Conservation (phyloP, 2,888 invertebrate species). For the Coenonympha glycerion region DNA sequence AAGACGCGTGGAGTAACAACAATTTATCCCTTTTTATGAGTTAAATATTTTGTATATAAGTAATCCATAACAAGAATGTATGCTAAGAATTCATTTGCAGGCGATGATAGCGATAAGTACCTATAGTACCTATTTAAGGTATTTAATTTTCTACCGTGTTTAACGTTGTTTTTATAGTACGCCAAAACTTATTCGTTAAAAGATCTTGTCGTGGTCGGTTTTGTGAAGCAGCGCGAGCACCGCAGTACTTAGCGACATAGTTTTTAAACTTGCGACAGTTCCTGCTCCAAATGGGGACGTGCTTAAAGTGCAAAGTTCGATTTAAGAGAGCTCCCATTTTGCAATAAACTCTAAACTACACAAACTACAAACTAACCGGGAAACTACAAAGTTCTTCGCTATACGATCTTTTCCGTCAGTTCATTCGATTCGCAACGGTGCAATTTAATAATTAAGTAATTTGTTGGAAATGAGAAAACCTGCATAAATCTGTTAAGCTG, state of each 20-base stretch:
- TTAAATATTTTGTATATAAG: too few species aligned
- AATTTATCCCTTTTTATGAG: too few species aligned
- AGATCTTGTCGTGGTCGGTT: slow-evolving; percentile 1
- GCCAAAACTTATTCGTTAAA: background rate
- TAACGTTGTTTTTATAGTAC: background rate
- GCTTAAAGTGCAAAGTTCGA: slow-evolving; percentile 7
- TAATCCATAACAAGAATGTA: too few species aligned
- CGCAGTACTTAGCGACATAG: slow-evolving; percentile 1
- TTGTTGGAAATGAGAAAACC: too few species aligned
- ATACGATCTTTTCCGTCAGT: background rate
- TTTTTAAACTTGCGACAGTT: slow-evolving; percentile 1
- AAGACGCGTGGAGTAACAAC: too few species aligned
- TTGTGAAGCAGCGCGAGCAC: background rate
- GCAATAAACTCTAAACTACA: slow-evolving; percentile 6
- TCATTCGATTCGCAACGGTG: background rate
- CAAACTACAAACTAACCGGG: background rate
- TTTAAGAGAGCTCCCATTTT: slow-evolving; percentile 1
- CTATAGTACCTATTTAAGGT: too few species aligned
- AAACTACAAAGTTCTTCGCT: background rate
- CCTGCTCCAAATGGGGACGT: slow-evolving; percentile 5
- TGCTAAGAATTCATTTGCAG: too few species aligned
- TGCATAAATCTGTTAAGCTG: too few species aligned
- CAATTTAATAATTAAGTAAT: too few species aligned
- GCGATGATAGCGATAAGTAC: too few species aligned
- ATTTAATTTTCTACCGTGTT: too few species aligned